Evolutionary conservation across 2,113 vertebrate species (phyloP), one percentile per base, ranked within the genome.

Genomic region (Oreochromis aureus): DNA sequence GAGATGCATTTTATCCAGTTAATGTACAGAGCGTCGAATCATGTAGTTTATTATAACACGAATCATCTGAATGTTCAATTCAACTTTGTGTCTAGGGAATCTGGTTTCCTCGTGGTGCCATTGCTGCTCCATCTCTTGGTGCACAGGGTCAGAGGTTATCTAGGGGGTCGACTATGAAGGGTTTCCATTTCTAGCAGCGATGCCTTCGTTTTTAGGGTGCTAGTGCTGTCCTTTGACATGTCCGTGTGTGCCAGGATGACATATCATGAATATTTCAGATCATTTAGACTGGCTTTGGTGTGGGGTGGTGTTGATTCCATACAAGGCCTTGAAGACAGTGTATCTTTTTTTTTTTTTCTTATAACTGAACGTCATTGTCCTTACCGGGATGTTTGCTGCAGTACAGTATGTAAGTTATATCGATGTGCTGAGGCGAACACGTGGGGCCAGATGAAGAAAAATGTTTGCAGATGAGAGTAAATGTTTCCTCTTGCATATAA

Each of bases 371-470:
- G 87, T 94, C 92, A 92, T 92, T 66, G 61, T 91, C 89, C 87
- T 87, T 82, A 84, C 85, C 84, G 51, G 90, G 93, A 90, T 89
- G 87, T 95, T 93, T 94, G 81, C 90, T 93, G 91, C 93, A 92
- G 93, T 94, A 81, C 91, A 90, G 90, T 94, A 87, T 96, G 92
- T 96, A 96, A 95, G 91, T 96, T 96, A 95, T 97, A 96, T 97
- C 95, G 84, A 94, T 95, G 95, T 96, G 90, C 91, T 94, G 90
- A 94, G 82, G 93, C 91, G 90, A 93, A 92, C 89, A 89, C 51
- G 91, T 87, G 89, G 91, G 89, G 89, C 84, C 83, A 88, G 92
- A 88, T 90, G 89, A 90, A 93, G 92, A 93, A 90, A 82, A 85
- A 59, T 22, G 86, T 84, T 87, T 91, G 84, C 86, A 89, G 89